These are phyloP conservation scores for Sphaerodactylus townsendi DNA, from an alignment of 2,113 vertebrate genomes.

Conservation along the genomic window DNA sequence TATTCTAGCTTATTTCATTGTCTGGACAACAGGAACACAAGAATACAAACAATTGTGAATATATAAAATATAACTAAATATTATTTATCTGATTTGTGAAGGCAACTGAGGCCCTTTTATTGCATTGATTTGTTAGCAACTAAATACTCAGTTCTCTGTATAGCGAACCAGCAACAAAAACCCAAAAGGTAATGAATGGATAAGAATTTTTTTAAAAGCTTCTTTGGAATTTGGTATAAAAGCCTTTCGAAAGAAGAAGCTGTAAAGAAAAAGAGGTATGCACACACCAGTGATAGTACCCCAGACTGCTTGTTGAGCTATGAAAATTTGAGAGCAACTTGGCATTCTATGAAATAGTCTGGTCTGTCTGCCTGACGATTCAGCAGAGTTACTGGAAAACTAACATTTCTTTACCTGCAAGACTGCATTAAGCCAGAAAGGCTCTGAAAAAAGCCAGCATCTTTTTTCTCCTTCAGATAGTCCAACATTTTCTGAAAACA, in stretches of 20 bases:
- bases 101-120: background rate
- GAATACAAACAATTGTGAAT: background rate
- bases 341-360: background rate
- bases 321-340: background rate
- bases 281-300: background rate
- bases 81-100: background rate
- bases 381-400: no score
- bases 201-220: no score
- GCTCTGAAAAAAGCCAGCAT: slow-evolving; percentile 96
- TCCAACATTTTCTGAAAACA: slow-evolving; percentile 94
- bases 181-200: background rate
- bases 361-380: no score
- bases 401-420: slow-evolving; percentile 85
- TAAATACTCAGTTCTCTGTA: no score
- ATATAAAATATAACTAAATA: background rate
- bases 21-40: background rate
- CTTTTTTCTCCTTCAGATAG: slow-evolving; percentile 96
- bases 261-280: background rate
- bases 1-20: background rate
- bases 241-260: background rate
- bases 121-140: no score
- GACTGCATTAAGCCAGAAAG: slow-evolving; percentile 97
- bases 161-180: background rate
- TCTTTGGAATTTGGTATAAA: background rate
- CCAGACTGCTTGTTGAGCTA: background rate